These are phyloP conservation scores for Atherix ibis DNA, from an alignment of 2,888 invertebrate genomes.

Conservation along the genomic window DNA sequence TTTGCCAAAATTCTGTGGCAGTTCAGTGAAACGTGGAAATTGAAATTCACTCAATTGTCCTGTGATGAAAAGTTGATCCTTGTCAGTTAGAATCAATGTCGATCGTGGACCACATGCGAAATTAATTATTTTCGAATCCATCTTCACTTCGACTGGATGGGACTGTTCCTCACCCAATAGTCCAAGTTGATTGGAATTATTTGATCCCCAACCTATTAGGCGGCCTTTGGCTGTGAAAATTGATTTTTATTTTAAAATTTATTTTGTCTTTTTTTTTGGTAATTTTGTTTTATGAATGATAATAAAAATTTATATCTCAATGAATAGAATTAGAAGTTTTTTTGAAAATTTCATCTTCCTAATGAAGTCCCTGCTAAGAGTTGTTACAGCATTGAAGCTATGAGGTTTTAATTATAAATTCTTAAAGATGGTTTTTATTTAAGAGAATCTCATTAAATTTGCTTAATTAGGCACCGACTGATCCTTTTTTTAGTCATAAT, in stretches of 20 bases:
- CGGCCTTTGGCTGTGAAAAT: constrained; percentile 22
- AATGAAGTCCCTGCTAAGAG: too few relatives aligned
- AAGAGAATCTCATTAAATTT: too few relatives aligned
- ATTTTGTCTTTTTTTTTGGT: too few relatives aligned
- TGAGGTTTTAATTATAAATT: too few relatives aligned
- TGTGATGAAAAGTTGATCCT: constrained; percentile 23
- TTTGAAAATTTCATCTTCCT: too few relatives aligned
- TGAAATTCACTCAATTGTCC: constrained; percentile 28
- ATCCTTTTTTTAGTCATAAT: too few relatives aligned
- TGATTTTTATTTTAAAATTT: background rate
- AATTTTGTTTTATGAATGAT: too few relatives aligned
- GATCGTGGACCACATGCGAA: constrained; percentile 28
- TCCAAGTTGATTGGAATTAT: constrained; percentile 24
- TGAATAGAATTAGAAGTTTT: too few relatives aligned
- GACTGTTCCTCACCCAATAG: constrained; percentile 7
- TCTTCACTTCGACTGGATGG: constrained; percentile 24
- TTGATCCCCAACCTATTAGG: constrained; percentile 28
- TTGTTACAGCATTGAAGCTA: too few relatives aligned
- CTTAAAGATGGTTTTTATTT: too few relatives aligned
- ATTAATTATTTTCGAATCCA: constrained; percentile 22
- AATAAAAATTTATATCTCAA: too few relatives aligned
- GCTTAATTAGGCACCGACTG: too few relatives aligned
- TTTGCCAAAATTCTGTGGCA: constrained; percentile 25
- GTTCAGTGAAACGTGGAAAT: constrained; percentile 26
- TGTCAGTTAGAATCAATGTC: constrained; percentile 27